These are phyloP conservation scores for Drosophila maculinotata DNA, from an alignment of 2,888 invertebrate species.

Conservation along the genomic window DNA sequence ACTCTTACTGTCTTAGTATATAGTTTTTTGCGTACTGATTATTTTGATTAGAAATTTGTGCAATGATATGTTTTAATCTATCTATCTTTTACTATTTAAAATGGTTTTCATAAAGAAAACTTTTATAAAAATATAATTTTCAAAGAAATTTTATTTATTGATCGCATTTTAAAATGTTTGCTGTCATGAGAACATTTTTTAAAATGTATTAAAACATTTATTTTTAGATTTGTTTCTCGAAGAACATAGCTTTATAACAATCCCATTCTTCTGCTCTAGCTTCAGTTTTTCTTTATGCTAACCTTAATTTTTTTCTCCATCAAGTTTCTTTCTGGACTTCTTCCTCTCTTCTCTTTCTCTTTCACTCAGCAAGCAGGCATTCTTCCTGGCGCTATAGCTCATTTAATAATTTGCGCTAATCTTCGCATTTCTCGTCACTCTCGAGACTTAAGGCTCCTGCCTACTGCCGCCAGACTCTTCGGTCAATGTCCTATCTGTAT, in stretches of 20 bases:
- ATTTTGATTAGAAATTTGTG: too few relatives aligned
- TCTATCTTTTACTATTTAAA: too few relatives aligned
- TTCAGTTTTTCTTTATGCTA: neutral
- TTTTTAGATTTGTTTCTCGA: too few relatives aligned
- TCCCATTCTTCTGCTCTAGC: too few relatives aligned
- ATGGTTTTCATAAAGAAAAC: too few relatives aligned
- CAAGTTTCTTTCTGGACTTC: neutral
- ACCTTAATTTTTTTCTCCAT: neutral
- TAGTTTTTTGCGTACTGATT: neutral
- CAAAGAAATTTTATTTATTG: too few relatives aligned
- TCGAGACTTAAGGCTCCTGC: neutral
- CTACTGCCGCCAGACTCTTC: constrained; percentile 23
- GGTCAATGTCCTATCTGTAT: constrained; percentile 59
- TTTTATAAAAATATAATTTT: too few relatives aligned
- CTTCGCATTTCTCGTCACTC: constrained; percentile 28
- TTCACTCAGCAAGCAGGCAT: neutral
- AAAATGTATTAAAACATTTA: too few relatives aligned
- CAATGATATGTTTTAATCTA: too few relatives aligned
- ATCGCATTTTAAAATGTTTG: too few relatives aligned
- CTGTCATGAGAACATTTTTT: too few relatives aligned
- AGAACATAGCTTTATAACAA: too few relatives aligned
- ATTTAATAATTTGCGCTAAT: constrained; percentile 63
- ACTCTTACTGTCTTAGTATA: neutral
- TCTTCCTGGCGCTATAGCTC: constrained; percentile 54
- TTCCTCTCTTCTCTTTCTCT: neutral